Evolutionary conservation across 2,113 vertebrate genomes (phyloP).

Genomic region (Malaclemys terrapin): DNA sequence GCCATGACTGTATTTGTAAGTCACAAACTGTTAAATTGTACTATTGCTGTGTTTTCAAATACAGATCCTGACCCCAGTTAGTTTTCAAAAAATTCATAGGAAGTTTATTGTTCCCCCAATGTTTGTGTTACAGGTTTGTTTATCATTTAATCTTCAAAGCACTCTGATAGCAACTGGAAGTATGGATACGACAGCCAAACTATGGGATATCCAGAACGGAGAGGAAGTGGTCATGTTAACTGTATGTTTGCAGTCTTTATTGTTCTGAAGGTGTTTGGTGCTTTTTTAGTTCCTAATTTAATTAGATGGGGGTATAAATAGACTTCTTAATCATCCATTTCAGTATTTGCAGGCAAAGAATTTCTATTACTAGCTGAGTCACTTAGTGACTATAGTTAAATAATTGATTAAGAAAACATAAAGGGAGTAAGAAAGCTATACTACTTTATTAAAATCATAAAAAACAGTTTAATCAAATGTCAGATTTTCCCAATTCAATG

Average conservation of each 20-base stretch:
- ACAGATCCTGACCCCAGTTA: neutral
- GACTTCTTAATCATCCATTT: neutral
- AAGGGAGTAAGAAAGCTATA: neutral
- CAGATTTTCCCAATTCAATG: neutral
- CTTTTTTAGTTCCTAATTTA: neutral
- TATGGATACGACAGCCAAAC: conserved; percentile 90
- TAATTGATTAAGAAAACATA: neutral
- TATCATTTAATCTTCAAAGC: conserved; percentile 95
- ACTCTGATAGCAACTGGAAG: conserved; percentile 95
- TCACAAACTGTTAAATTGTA: neutral
- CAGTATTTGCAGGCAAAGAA: neutral
- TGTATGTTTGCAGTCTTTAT: conserved; percentile 73
- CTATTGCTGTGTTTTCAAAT: neutral
- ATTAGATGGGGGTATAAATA: neutral
- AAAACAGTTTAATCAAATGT: neutral
- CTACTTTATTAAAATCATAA: neutral
- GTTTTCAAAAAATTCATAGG: neutral
- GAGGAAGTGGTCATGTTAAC: conserved; percentile 85
- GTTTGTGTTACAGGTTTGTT: conserved; percentile 86
- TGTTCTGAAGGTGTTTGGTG: neutral
- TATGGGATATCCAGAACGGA: conserved; percentile 93
- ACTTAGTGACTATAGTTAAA: neutral
- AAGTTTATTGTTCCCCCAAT: neutral
- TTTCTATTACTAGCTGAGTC: neutral
- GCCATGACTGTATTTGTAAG: neutral